These are phyloP conservation scores for Ciconia stormi DNA, from an alignment of 2,113 vertebrate species.

Conservation along the genomic window DNA sequence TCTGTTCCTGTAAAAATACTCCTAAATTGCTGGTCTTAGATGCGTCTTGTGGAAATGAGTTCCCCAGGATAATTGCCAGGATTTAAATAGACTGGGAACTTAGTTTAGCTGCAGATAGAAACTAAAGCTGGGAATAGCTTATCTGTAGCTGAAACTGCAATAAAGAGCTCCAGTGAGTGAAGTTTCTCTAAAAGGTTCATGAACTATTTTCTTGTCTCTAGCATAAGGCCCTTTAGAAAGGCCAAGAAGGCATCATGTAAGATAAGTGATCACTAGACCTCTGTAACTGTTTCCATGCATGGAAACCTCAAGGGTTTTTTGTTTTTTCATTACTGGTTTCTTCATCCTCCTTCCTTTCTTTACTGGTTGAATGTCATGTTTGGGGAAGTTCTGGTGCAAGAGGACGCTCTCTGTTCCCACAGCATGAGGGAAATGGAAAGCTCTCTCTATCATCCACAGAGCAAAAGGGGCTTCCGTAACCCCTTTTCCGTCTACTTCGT, in stretches of 20 bases:
- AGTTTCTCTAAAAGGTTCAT: not conserved
- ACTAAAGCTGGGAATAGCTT: not conserved
- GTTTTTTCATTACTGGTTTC: not conserved
- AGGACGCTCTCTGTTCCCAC: not conserved
- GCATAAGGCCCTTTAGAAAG: not conserved
- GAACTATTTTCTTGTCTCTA: not conserved
- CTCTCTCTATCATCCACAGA: not conserved
- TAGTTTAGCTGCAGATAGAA: not conserved
- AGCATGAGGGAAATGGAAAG: not conserved
- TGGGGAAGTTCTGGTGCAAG: not conserved
- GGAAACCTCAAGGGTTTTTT: not conserved
- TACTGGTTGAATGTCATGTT: not conserved
- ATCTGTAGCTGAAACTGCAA: not conserved
- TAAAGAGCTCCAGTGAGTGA: not conserved
- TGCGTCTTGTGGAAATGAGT: not conserved
- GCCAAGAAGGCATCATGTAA: not conserved
- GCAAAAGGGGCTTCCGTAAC: not conserved
- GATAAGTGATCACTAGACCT: not conserved
- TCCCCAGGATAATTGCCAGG: not conserved
- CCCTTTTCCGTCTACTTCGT: not conserved
- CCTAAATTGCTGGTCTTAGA: not conserved
- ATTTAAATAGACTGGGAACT: not conserved
- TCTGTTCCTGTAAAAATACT: not conserved
- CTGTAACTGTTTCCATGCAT: not conserved
- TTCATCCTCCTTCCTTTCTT: not conserved